Conservation (phyloP, 2,113 vertebrate species). For the Nothoprocta perdicaria region DNA sequence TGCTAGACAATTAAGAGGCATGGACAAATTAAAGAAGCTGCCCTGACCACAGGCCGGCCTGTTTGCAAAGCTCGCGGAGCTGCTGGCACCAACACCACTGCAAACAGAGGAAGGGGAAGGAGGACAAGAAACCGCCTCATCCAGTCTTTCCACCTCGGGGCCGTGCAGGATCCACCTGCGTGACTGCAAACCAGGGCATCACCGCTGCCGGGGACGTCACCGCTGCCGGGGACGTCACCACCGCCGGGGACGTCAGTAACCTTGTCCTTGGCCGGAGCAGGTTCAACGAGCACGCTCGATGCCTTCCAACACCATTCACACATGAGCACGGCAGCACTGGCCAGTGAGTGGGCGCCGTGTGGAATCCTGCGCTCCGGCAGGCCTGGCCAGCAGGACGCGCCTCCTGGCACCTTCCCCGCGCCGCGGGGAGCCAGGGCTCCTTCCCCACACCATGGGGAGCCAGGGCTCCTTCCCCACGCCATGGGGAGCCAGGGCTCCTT, state of each 20-base stretch:
- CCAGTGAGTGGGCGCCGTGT: no score
- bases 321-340: neutral
- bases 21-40: neutral
- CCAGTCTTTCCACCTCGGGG: slow-evolving; percentile 50
- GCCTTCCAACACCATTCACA: slow-evolving; percentile 18
- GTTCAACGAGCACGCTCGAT: neutral
- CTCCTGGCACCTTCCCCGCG: no score
- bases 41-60: slow-evolving; percentile 40
- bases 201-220: slow-evolving; percentile 21
- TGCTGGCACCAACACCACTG: slow-evolving; percentile 27
- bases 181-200: slow-evolving; percentile 19
- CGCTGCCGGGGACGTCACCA: slow-evolving; percentile 35
- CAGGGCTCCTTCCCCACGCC: no score
- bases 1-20: neutral
- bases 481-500: no score
- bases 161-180: neutral
- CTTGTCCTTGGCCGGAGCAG: neutral
- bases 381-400: no score
- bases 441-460: no score
- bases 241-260: slow-evolving; percentile 14
- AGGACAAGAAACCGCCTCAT: neutral
- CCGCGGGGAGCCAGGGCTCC: no score
- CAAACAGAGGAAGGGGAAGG: neutral
- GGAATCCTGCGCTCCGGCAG: no score
- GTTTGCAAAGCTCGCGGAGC: slow-evolving; percentile 40